Evolutionary conservation across 2,113 vertebrate genomes (phyloP).

Genomic region (Semicossyphus pulcher): DNA sequence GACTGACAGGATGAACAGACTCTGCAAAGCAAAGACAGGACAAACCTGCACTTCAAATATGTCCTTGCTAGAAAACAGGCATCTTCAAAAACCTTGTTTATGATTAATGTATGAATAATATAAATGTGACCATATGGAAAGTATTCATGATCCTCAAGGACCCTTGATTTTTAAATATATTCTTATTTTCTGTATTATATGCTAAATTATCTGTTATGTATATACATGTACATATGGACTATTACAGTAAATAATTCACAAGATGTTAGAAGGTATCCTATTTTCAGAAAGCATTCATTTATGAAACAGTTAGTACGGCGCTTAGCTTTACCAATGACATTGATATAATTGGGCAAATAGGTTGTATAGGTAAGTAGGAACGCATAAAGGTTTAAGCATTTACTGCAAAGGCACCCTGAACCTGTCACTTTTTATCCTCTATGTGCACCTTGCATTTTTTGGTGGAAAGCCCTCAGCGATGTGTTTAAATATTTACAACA

Average conservation of each 20-base stretch:
- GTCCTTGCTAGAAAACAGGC: not conserved
- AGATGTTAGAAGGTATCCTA: no score
- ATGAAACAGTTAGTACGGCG: conserved; percentile 3
- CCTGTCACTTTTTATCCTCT: conserved; percentile 14
- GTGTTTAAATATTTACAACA: conserved; percentile 39
- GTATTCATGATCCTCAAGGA: not conserved
- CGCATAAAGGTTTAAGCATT: not conserved
- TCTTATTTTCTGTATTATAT: not conserved
- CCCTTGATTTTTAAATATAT: not conserved
- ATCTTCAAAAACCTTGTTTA: not conserved
- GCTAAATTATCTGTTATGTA: not conserved
- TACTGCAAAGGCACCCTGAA: conserved; percentile 8
- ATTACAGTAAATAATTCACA: no score
- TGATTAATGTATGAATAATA: not conserved
- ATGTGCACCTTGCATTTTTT: conserved; percentile 4
- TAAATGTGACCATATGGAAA: not conserved
- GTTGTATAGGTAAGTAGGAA: not conserved
- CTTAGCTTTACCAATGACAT: not conserved
- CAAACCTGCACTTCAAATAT: not conserved
- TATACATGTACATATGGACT: no score
- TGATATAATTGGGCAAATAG: conserved; percentile 5
- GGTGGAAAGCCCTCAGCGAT: conserved; percentile 7
- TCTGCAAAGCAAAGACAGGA: not conserved
- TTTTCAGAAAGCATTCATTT: not conserved
- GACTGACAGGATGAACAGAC: not conserved